Base-by-base conservation (phyloP, 2,113 vertebrate species). In the Rhinogobius similis region DNA sequence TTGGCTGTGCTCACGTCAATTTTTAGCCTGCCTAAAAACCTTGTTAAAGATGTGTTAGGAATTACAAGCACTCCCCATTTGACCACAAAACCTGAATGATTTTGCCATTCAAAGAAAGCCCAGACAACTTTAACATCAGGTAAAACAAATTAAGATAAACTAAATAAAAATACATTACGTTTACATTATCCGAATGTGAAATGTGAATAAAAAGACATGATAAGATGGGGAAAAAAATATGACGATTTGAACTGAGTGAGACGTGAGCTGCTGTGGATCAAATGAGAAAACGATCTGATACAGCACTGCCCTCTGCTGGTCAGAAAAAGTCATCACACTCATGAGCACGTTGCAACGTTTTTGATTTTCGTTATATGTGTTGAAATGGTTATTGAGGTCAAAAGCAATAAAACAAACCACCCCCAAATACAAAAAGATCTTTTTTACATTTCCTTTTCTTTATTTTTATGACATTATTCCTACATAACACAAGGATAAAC, bases 231-330 rank as follows among this genome's bases (percentile, higher is more conserved):
- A 8, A 5, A 36, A 46, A 46, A 46, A 46, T 2, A 13, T 23
- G 21, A n/a, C 12, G 23, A 26, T 55, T 23, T 55, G 52, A 55
- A 55, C 52, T 26, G n/a, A 11, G 5, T 36, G 46, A 27, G 55
- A 4, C 14, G 26, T n/a, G 0, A 26, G 2, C 16, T 29, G 0
- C 56, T 53, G 11, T 32, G 9, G 12, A 2, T 26, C 4, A 0
- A 18, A n/a, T 3, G 4, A n/a, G 10, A 71, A 3, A 67, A 26
- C 68, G 70, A 5, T n/a, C 59, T 82, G 41, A 71, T 83, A 43
- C 67, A 70, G 58, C 71, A 83, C 5, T 77, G 85, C 78, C 87
- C 88, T 76, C 88, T 91, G 73, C 85, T 86, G 90, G 81, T 70
- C 0, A 39, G n/a, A 56, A 7, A 0, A 0, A 36, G 4, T 38